These are phyloP conservation scores for Erinaceus europaeus DNA, from an alignment of 2,113 vertebrate species.

Conservation along the genomic window DNA sequence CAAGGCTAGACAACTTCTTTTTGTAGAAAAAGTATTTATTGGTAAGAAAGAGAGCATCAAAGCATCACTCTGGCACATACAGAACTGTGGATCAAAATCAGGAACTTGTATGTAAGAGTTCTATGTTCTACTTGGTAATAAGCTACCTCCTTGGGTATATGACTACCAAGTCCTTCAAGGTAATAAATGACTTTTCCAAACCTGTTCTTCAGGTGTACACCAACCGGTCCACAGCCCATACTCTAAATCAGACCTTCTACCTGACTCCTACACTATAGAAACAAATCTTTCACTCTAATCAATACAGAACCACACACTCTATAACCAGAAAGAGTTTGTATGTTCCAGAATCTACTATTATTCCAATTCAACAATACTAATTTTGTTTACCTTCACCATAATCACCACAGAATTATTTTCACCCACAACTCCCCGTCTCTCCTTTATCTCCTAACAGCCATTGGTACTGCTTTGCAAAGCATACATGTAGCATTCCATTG, in stretches of 20 bases:
- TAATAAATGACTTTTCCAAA: neutral
- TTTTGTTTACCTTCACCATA: too few relatives aligned
- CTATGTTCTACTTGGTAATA: too few relatives aligned
- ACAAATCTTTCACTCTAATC: neutral
- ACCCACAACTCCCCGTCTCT: neutral
- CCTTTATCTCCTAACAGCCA: neutral
- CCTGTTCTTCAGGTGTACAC: neutral
- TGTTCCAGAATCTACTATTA: too few relatives aligned
- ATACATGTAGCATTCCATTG: neutral
- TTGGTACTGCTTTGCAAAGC: neutral
- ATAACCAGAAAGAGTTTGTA: neutral
- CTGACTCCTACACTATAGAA: neutral
- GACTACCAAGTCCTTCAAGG: too few relatives aligned
- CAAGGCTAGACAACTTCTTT: neutral
- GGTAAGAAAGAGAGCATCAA: too few relatives aligned
- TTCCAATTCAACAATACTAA: too few relatives aligned
- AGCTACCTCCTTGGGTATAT: too few relatives aligned
- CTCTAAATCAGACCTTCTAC: neutral
- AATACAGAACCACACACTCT: neutral
- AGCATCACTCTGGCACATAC: too few relatives aligned
- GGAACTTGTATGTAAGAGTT: too few relatives aligned
- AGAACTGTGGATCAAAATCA: too few relatives aligned
- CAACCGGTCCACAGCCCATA: neutral
- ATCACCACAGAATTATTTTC: too few relatives aligned
- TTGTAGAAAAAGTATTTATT: too few relatives aligned